Percentiles rank a stretch among this genome's conserved stretches.
phyloP scores from a whole-genome alignment of 2,113 vertebrate species.

The Probosciger aterrimus region DNA sequence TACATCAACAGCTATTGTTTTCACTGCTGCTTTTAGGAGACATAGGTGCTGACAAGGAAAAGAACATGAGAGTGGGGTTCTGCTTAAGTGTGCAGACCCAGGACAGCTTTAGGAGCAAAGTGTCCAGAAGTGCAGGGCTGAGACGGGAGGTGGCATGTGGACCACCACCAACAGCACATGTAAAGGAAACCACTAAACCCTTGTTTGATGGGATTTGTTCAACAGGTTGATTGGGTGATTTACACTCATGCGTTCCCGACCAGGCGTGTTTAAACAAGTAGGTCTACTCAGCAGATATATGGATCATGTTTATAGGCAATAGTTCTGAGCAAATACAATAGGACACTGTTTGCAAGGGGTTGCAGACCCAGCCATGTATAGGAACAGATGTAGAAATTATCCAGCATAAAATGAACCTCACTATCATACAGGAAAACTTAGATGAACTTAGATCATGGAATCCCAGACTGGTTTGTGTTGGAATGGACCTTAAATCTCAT shows the following conservation, averaged over 20 bases:
- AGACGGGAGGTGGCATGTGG: neutral
- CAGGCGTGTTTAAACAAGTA: neutral
- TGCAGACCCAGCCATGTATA: neutral
- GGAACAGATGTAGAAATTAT: neutral
- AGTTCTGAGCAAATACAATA: neutral
- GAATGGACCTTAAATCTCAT: neutral
- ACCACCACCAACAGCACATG: rapidly evolving
- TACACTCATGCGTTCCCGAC: neutral
- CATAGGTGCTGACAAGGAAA: rapidly evolving
- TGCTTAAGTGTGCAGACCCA: neutral
- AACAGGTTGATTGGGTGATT: neutral
- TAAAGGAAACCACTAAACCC: neutral
- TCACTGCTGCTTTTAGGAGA: neutral
- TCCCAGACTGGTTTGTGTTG: neutral
- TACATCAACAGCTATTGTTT: neutral
- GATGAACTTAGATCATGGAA: neutral
- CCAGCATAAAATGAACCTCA: neutral
- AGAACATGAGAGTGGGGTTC: neutral
- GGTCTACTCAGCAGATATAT: neutral
- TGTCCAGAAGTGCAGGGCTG: neutral
- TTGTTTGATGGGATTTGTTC: neutral
- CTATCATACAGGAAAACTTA: neutral
- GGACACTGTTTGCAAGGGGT: neutral
- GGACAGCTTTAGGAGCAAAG: neutral
- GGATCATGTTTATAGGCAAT: neutral